Percentiles rank a stretch among this genome's conserved stretches.
Conservation (phyloP, 2,888 invertebrate species). For the Epistrophe eligans region DNA sequence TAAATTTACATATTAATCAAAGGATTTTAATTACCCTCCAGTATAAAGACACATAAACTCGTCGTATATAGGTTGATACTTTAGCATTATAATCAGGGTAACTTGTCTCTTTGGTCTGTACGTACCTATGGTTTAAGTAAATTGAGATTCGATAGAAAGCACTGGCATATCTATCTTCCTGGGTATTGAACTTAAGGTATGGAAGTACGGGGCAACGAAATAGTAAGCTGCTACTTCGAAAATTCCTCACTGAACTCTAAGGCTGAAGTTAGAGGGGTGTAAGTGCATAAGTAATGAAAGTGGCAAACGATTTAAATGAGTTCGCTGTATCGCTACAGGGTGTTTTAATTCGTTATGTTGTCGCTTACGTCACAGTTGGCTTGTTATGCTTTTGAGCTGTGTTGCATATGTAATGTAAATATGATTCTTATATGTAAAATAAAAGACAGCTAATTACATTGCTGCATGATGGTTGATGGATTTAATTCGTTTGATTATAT, state of each 20-base stretch:
- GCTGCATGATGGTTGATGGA: not conserved
- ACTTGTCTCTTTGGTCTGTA: constrained; percentile 72
- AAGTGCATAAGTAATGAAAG: constrained; percentile 11
- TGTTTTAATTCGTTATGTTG: constrained; percentile 61
- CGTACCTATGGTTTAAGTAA: constrained; percentile 62
- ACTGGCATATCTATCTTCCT: constrained; percentile 48
- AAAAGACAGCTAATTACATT: not conserved
- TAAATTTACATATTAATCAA: constrained; percentile 78
- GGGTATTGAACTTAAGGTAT: not conserved
- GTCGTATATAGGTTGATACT: constrained; percentile 61
- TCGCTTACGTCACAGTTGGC: not conserved
- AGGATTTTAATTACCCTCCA: constrained; percentile 77
- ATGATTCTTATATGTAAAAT: not conserved
- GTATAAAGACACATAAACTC: constrained; percentile 50
- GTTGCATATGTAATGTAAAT: constrained; percentile 44
- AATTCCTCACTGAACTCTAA: constrained; percentile 43
- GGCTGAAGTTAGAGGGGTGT: not conserved
- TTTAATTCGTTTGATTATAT: not conserved
- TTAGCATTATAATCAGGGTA: constrained; percentile 75
- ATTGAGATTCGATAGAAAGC: constrained; percentile 72
- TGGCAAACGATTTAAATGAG: constrained; percentile 65
- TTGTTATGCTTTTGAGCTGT: not conserved
- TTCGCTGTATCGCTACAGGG: constrained; percentile 68
- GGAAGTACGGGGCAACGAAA: constrained; percentile 28
- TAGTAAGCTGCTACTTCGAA: constrained; percentile 61